Evolutionary conservation across 2,797 vertebrate species (phyloP).

Genomic region (Neopelma chrysocephalum): DNA sequence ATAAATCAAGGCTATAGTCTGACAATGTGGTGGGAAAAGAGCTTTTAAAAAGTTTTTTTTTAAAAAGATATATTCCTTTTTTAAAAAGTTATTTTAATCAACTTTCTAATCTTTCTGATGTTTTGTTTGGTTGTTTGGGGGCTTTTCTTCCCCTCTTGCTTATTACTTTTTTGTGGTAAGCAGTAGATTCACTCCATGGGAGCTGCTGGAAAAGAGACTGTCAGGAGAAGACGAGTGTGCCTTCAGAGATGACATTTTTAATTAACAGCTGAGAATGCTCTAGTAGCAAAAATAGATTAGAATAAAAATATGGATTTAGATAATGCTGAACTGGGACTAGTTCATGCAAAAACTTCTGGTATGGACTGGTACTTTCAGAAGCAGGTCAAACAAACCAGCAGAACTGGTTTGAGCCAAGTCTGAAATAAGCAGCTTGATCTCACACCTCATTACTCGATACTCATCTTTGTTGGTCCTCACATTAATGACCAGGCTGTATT

Average conservation of each 20-base stretch:
- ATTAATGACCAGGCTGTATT: neutral
- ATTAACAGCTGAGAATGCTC: neutral
- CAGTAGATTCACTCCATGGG: neutral
- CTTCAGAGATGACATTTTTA: neutral
- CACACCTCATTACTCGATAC: neutral
- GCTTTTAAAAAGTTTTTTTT: neutral
- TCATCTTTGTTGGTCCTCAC: neutral
- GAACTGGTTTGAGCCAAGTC: neutral
- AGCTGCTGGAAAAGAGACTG: neutral
- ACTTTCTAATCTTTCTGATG: neutral
- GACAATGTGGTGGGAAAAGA: neutral
- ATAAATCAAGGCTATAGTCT: conserved; percentile 12
- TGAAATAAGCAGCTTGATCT: neutral
- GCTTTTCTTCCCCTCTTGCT: rapidly evolving
- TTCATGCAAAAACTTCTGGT: neutral
- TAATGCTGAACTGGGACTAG: neutral
- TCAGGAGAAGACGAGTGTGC: rapidly evolving
- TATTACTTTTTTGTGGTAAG: neutral
- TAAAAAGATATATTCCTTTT: neutral
- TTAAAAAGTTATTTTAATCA: neutral
- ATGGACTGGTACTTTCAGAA: neutral
- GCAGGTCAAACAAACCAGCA: neutral
- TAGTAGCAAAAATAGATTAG: neutral
- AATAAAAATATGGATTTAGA: neutral
- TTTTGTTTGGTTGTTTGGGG: rapidly evolving